phyloP scores from a whole-genome alignment of 2,888 invertebrate genomes.

The Trichogramma evanescens region DNA sequence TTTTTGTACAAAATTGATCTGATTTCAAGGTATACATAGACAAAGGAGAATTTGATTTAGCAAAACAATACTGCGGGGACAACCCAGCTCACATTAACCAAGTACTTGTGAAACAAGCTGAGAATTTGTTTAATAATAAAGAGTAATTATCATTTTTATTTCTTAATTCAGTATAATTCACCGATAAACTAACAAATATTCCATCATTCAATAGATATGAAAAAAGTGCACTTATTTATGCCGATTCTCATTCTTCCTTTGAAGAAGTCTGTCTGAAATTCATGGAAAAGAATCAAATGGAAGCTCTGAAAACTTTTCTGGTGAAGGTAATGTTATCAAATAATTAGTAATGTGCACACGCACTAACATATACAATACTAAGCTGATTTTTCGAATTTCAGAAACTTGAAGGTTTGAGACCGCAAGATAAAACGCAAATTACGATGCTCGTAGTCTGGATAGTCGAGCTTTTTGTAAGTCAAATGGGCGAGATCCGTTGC shows the following conservation, averaged over 20 bases:
- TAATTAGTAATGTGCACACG: neutral
- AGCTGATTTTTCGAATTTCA: slow-evolving; percentile 24
- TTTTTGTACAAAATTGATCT: slow-evolving; percentile 18
- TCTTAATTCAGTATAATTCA: neutral
- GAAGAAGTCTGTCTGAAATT: slow-evolving; percentile 93
- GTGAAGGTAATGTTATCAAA: slow-evolving; percentile 49
- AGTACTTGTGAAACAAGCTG: slow-evolving; percentile 82
- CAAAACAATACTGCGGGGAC: slow-evolving; percentile 75
- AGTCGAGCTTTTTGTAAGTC: slow-evolving; percentile 83
- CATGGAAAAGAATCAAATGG: slow-evolving; percentile 70
- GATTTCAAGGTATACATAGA: slow-evolving; percentile 65
- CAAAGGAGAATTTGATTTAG: slow-evolving; percentile 76
- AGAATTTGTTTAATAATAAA: slow-evolving; percentile 70
- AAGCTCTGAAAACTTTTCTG: slow-evolving; percentile 84
- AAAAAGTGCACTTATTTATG: slow-evolving; percentile 79
- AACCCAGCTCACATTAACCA: slow-evolving; percentile 76
- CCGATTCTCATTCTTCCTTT: slow-evolving; percentile 85
- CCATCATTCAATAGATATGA: slow-evolving; percentile 52
- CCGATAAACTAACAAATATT: neutral
- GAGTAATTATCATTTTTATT: slow-evolving; percentile 47
- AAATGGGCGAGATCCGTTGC: slow-evolving; percentile 66
- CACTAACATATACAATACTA: neutral
- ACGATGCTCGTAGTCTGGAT: slow-evolving; percentile 94
- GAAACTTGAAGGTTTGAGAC: slow-evolving; percentile 67
- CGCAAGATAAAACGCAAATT: slow-evolving; percentile 76